Base-by-base conservation (phyloP, 2,888 invertebrate species). In the Pristionchus mayeri region DNA sequence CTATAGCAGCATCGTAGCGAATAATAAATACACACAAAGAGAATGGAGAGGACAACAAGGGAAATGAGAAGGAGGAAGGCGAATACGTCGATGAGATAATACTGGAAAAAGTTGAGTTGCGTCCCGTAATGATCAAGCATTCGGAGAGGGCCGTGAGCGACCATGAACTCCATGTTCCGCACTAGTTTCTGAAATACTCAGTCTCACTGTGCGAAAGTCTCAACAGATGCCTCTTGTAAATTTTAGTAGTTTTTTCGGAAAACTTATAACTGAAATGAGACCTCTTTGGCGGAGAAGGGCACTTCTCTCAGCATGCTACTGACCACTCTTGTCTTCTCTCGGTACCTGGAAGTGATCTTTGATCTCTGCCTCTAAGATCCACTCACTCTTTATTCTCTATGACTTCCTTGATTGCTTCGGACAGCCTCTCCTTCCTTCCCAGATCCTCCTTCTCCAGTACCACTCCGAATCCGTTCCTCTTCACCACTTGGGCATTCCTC, bases 401-500 rank as follows among this genome's bases (percentile, higher is more conserved):
- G 16, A 76, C 48, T 48, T 76, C 76, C 16, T 21, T 76, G 27
- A 76, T 76, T 11, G 75, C 75, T n/a, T 6, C 44, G n/a, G 40
- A 37, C 44, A 75, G n/a, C 44, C n/a, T 75, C 75, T 75, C 75
- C 24, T n/a, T 44, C n/a, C 44, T 44, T 3, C 16, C 27, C 2
- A 78, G 52, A 52, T 78, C 78, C 4, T 0, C 54, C 40, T 79
- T 79, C 37, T 52, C 52, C 3, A 79, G 79, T 3, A 16, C 54
- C 11, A 85, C 11, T 80, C 82, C 85, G 13, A 82, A 34, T 21
- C 82, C 82, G 21, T 81, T 75, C 18, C 82, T 44, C 76, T 90
- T 89, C 50, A 93, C 90, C 75, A 93, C 91, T 85, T 93, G 91
- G 18, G 92, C 90, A 80, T 93, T 92, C 79, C 93, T 92, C 80